phyloP scores from a whole-genome alignment of 2,888 invertebrate genomes.

The Tanytarsus gracilentus region DNA sequence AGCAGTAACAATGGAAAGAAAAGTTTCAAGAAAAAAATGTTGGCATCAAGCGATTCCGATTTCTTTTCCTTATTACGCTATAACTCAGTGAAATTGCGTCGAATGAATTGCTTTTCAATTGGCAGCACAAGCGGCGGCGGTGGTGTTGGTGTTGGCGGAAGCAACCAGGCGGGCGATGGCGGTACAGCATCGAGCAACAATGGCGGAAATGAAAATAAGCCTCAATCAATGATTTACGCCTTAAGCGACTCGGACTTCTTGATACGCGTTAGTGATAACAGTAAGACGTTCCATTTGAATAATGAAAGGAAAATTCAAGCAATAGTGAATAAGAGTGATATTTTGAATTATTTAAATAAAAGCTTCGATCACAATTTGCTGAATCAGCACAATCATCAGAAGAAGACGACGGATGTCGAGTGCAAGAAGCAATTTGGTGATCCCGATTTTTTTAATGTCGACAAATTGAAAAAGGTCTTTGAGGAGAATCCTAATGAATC shows the following conservation, averaged over 20 bases:
- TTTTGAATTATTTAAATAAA: slow-evolving; percentile 26
- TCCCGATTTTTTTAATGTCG: slow-evolving; percentile 18
- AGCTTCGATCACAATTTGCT: slow-evolving; percentile 24
- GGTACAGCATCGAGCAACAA: no score
- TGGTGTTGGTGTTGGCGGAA: neutral
- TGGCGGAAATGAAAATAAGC: slow-evolving; percentile 11
- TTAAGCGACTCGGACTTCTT: slow-evolving; percentile 26
- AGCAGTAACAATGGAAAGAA: slow-evolving; percentile 1
- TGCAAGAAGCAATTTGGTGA: slow-evolving; percentile 24
- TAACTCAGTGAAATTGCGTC: slow-evolving; percentile 26
- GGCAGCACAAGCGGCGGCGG: slow-evolving; percentile 14
- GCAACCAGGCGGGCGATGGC: neutral
- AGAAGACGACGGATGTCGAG: slow-evolving; percentile 9
- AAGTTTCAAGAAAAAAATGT: slow-evolving; percentile 33
- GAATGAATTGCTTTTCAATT: slow-evolving; percentile 23
- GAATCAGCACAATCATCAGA: slow-evolving; percentile 20
- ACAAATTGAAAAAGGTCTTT: slow-evolving; percentile 13
- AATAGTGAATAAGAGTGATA: slow-evolving; percentile 29
- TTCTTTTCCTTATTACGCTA: slow-evolving; percentile 34
- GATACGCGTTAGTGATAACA: slow-evolving; percentile 21
- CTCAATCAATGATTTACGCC: slow-evolving; percentile 24
- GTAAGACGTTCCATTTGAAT: slow-evolving; percentile 23
- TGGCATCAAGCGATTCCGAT: slow-evolving; percentile 42
- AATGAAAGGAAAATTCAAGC: slow-evolving; percentile 26
- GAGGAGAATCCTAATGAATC: slow-evolving; percentile 14